A percentile compares a stretch with the other conserved stretches of the same genome.
Conservation (phyloP, 1,140 invertebrate genomes). For the Aphaenogaster rudis region DNA sequence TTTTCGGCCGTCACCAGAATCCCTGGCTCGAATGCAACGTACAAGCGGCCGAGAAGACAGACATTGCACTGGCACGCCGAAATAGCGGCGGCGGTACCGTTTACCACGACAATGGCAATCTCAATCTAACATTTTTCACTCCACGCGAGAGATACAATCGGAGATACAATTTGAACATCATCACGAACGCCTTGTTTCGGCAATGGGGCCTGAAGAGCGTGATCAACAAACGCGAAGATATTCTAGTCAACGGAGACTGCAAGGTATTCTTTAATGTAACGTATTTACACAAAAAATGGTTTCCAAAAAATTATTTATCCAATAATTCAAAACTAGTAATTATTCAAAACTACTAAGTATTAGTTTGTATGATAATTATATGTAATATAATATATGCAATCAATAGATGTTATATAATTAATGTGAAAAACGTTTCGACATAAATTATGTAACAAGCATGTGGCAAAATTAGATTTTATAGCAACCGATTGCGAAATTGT, state of each 20-base stretch:
- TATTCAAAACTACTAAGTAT: not conserved
- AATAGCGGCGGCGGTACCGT: conserved; percentile 99
- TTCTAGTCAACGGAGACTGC: conserved; percentile 92
- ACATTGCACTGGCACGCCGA: conserved; percentile 93
- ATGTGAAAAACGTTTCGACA: not conserved
- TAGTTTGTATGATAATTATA: not conserved
- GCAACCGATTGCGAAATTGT: not conserved
- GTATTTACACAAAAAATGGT: not conserved
- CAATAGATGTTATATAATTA: not conserved
- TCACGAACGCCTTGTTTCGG: conserved; percentile 92
- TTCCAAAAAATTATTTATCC: not conserved
- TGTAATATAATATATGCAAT: not conserved
- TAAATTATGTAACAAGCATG: not conserved
- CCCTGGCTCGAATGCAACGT: conserved; percentile 97
- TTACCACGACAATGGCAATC: conserved; percentile 97
- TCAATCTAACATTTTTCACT: conserved; percentile 97
- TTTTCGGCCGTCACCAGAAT: conserved; percentile 98
- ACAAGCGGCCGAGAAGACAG: conserved; percentile 88
- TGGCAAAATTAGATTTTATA: conserved; percentile 9
- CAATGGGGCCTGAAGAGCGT: conserved; percentile 92
- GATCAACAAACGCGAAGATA: conserved; percentile 94
- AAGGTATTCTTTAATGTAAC: conserved; percentile 90
- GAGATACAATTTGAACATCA: conserved; percentile 94
- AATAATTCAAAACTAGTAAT: not conserved
- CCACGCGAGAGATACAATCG: conserved; percentile 92